Evolutionary conservation across 2,113 vertebrate species (phyloP).

Genomic region (Chaenocephalus aceratus): DNA sequence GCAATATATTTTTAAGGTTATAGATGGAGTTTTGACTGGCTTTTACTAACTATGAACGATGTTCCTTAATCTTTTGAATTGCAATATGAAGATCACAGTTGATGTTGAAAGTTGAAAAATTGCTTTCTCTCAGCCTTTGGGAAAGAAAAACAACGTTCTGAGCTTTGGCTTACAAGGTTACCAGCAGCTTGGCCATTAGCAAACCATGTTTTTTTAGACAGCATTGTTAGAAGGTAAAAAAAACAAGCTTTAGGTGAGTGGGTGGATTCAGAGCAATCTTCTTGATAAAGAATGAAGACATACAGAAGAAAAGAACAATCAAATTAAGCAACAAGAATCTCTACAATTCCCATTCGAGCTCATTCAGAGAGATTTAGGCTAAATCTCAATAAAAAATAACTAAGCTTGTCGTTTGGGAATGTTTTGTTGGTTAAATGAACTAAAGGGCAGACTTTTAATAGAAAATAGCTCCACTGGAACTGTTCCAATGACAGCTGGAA

Average conservation of each 20-base stretch:
- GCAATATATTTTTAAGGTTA: neutral
- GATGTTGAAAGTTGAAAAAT: neutral
- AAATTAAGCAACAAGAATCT: conserved; percentile 11
- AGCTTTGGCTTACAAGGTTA: neutral
- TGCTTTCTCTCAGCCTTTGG: neutral
- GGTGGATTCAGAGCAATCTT: neutral
- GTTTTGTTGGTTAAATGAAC: neutral
- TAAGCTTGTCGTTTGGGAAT: neutral
- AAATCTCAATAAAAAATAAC: neutral
- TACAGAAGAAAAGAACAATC: neutral
- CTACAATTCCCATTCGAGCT: neutral
- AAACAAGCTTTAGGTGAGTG: no score
- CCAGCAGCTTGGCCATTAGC: neutral
- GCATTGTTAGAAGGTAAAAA: neutral
- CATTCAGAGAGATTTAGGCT: neutral
- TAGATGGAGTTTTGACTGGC: neutral
- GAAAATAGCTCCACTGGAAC: neutral
- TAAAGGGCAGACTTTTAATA: conserved; percentile 7
- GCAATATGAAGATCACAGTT: neutral
- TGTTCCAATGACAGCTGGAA: conserved; percentile 7
- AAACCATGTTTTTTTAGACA: neutral
- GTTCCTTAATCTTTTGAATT: neutral
- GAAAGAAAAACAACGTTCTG: neutral
- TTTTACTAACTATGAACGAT: neutral
- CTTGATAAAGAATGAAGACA: neutral